Conservation (phyloP, 2,888 invertebrate genomes). For the Tortrix viridana region DNA sequence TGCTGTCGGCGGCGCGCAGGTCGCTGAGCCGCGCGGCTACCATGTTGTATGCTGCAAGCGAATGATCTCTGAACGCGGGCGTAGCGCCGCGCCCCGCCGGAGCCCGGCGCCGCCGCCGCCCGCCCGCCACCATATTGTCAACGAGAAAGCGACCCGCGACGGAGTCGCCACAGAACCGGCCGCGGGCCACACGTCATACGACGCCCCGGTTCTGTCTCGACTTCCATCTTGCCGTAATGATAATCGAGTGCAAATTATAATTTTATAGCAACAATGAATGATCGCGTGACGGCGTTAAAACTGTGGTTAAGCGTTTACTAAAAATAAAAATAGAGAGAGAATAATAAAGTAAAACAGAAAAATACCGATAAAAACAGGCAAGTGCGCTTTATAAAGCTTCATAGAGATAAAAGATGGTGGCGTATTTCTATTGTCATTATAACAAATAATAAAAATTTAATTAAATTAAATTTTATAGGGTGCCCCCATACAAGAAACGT, state of each 20-base stretch:
- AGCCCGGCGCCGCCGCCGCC: slow-evolving; percentile 50
- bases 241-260: slow-evolving; percentile 17
- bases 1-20: slow-evolving; percentile 96
- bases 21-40: slow-evolving; percentile 98
- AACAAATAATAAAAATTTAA: no score
- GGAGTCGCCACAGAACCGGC: slow-evolving; percentile 44
- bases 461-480: no score
- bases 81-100: slow-evolving; percentile 60
- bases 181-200: no score
- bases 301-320: neutral
- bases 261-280: slow-evolving; percentile 12
- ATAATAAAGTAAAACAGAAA: no score
- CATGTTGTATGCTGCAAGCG: slow-evolving; percentile 98
- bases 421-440: no score
- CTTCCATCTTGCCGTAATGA: slow-evolving; percentile 20
- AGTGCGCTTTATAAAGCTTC: no score
- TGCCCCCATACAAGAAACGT: no score
- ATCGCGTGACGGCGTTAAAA: neutral
- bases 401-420: no score
- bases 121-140: slow-evolving; percentile 79
- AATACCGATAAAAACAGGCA: no score
- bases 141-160: slow-evolving; percentile 60
- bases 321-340: no score
- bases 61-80: slow-evolving; percentile 86
- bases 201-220: neutral